Evolutionary conservation across 2,888 invertebrate genomes (phyloP).

Genomic region (Epinotia bilunana): DNA sequence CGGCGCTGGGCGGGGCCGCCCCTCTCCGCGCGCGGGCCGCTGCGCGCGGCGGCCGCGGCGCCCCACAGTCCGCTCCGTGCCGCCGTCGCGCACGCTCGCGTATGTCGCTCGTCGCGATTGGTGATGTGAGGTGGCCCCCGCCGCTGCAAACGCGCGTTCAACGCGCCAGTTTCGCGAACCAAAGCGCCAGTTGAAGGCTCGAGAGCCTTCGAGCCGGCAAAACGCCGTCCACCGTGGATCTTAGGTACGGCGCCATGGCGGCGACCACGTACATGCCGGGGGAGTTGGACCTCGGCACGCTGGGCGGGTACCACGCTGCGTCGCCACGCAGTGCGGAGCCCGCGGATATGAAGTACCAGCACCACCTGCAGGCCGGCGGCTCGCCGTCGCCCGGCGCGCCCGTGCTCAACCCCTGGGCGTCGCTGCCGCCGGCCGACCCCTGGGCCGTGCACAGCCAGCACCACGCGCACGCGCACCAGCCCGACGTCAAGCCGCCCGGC

Average conservation of each 20-base stretch:
- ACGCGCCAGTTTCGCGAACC: constrained; percentile 79
- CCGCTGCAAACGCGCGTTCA: constrained; percentile 79
- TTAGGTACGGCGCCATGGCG: constrained; percentile 94
- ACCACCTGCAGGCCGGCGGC: constrained; percentile 92
- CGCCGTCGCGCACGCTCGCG: constrained; percentile 86
- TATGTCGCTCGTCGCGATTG: constrained; percentile 81
- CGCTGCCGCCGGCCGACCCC: constrained; percentile 91
- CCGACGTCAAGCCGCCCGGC: constrained; percentile 91
- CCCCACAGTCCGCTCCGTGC: constrained; percentile 81
- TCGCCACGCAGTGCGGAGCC: constrained; percentile 95
- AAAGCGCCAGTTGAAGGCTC: constrained; percentile 82
- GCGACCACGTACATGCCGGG: constrained; percentile 98
- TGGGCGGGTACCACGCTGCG: constrained; percentile 92
- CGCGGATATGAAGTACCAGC: constrained; percentile 98
- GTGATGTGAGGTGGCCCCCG: constrained; percentile 84
- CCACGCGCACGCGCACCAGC: constrained; percentile 89
- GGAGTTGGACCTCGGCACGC: constrained; percentile 92
- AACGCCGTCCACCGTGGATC: constrained; percentile 86
- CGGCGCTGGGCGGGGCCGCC: constrained; percentile 75
- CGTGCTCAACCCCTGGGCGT: constrained; percentile 92
- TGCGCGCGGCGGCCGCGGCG: constrained; percentile 67
- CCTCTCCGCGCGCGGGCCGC: constrained; percentile 71
- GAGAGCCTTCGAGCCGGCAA: constrained; percentile 85
- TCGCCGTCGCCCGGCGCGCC: constrained; percentile 84
- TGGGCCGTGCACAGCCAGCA: constrained; percentile 92